Evolutionary conservation across 2,888 invertebrate genomes (phyloP), one percentile per base, ranked within the genome.

Genomic region (Salpingus planirostris): DNA sequence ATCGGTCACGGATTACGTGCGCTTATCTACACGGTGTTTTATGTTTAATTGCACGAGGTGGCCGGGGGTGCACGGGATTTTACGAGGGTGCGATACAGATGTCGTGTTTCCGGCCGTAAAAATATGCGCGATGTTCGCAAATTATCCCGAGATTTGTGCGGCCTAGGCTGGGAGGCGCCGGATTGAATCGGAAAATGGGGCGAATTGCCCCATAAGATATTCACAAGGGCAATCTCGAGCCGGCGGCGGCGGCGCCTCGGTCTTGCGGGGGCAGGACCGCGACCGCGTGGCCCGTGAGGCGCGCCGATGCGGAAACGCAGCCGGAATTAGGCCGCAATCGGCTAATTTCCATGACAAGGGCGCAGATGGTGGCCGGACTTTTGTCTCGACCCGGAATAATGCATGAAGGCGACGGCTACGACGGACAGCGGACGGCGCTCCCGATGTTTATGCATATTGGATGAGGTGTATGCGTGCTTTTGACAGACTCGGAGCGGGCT

Each of bases 131-230:
- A n/a, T n/a, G n/a, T n/a, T n/a, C n/a, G n/a, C n/a, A n/a, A n/a
- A n/a, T n/a, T n/a, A n/a, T n/a, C n/a, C n/a, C n/a, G n/a, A n/a
- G n/a, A n/a, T n/a, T n/a, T n/a, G n/a, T n/a, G n/a, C n/a, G n/a
- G n/a, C n/a, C n/a, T n/a, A n/a, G n/a, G n/a, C n/a, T n/a, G n/a
- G n/a, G n/a, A n/a, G n/a, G n/a, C n/a, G n/a, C n/a, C n/a, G n/a
- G 57, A 58, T 58, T 55, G 59, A 58, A 59, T 58, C 50, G 55
- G 48, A 55, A 54, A 54, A 47, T 46, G 36, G 50, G 46, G 56
- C 52, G 58, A 58, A 59, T 58, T 57, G 57, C 49, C 53, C 55
- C n/a, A 60, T 60, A 55, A 57, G 52, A 59, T 58, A 60, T 60
- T 60, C 55, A 60, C 52, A 54, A 50, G 49, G 44, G 48, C 54